Evolutionary conservation across 2,888 invertebrate species (phyloP).

Genomic region (Aelia acuminata): DNA sequence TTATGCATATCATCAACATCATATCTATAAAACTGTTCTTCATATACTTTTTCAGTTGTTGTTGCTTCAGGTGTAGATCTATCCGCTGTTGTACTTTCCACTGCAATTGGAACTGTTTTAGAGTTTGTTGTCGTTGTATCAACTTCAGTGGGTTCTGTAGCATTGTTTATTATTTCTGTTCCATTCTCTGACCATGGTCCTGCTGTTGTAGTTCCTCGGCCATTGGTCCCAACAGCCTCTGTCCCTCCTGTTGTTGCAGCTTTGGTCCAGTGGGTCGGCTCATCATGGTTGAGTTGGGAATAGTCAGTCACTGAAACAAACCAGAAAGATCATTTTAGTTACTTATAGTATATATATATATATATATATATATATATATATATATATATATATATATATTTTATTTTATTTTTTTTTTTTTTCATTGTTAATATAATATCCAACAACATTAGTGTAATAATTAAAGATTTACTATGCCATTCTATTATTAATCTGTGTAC

Average conservation of each 20-base stretch:
- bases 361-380: too few species aligned
- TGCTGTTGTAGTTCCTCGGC: conserved; percentile 71
- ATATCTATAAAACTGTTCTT: conserved; percentile 64
- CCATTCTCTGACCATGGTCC: conserved; percentile 61
- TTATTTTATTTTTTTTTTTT: too few species aligned
- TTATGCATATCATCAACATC: conserved; percentile 66
- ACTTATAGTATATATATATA: not conserved
- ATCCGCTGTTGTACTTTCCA: conserved; percentile 69
- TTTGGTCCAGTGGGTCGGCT: conserved; percentile 66
- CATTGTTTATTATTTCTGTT: conserved; percentile 50
- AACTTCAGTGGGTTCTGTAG: conserved; percentile 39
- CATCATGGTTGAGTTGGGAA: conserved; percentile 66
- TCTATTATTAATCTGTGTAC: too few species aligned
- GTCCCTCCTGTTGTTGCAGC: conserved; percentile 63
- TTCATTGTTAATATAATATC: too few species aligned
- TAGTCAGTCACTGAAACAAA: conserved; percentile 65
- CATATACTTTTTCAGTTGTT: conserved; percentile 58
- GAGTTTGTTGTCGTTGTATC: conserved; percentile 70
- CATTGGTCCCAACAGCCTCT: conserved; percentile 68
- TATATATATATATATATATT: too few species aligned
- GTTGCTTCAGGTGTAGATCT: conserved; percentile 61
- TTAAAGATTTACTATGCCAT: too few species aligned
- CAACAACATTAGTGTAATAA: too few species aligned
- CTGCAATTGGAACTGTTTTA: conserved; percentile 69
- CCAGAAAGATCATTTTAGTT: not conserved